Conservation (phyloP, 2,113 vertebrate species). For the Ploceus nigricollis region DNA sequence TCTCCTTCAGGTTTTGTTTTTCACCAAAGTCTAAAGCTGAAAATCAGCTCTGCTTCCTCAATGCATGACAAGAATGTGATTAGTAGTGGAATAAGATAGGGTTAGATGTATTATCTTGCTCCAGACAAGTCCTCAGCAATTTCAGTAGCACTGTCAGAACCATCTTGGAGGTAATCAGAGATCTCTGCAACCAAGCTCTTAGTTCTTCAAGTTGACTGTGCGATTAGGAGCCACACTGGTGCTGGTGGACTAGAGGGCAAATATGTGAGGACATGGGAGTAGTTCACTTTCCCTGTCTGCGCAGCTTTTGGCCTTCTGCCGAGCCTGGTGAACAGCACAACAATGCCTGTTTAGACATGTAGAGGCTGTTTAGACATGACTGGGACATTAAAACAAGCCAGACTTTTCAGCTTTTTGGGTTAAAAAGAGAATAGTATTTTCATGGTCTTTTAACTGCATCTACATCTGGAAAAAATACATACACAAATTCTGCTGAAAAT, state of each 20-base stretch:
- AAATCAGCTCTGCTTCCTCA: neutral
- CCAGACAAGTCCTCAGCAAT: neutral
- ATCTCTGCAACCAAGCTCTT: neutral
- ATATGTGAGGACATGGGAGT: neutral
- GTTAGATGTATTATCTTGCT: neutral
- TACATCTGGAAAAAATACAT: neutral
- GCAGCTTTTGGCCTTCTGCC: neutral
- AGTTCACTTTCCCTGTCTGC: neutral
- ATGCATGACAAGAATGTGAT: neutral
- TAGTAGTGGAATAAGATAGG: neutral
- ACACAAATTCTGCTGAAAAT: neutral
- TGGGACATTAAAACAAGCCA: neutral
- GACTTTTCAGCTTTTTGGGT: neutral
- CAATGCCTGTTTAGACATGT: neutral
- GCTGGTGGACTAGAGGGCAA: neutral
- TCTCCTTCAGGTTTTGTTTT: neutral
- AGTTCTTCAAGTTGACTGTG: neutral
- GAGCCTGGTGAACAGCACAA: neutral
- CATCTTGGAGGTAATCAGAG: neutral
- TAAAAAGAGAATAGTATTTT: neutral
- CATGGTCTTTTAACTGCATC: neutral
- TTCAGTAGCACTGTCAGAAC: neutral
- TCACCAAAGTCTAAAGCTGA: neutral
- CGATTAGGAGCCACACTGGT: neutral
- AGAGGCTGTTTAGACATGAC: neutral